These are phyloP conservation scores for Grantiella picta DNA, from an alignment of 2,113 vertebrate genomes.

Conservation along the genomic window DNA sequence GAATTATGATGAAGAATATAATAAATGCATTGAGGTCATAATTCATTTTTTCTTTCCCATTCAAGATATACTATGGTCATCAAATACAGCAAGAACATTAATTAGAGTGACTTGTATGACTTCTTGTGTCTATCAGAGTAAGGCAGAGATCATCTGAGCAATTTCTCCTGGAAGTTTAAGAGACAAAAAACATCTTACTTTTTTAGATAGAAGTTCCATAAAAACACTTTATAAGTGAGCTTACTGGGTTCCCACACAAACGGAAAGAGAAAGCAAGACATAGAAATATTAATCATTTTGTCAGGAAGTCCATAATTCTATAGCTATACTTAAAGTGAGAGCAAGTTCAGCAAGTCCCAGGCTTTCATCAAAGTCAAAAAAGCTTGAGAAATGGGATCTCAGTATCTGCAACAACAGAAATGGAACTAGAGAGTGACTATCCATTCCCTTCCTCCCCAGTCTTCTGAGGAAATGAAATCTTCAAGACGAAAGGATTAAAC, in stretches of 20 bases:
- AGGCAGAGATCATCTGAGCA: neutral
- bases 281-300: conserved; percentile 47
- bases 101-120: neutral
- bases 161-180: neutral
- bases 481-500: conserved; percentile 49
- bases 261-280: neutral
- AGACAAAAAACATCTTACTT: neutral
- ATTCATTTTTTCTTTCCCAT: neutral
- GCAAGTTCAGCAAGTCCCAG: conserved; percentile 49
- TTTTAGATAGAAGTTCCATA: neutral
- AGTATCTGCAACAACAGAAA: conserved; percentile 40
- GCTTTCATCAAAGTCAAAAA: conserved; percentile 66
- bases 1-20: neutral
- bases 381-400: conserved; percentile 48
- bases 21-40: neutral
- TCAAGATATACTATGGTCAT: neutral
- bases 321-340: conserved; percentile 47
- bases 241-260: neutral
- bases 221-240: neutral
- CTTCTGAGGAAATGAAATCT: conserved; percentile 36
- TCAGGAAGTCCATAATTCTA: conserved; percentile 54
- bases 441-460: neutral
- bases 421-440: conserved; percentile 8
- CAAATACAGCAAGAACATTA: neutral
- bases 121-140: neutral